Percentiles rank a stretch among this genome's conserved stretches.
phyloP scores from a whole-genome alignment of 2,113 vertebrate genomes.

The Trichechus manatus region DNA sequence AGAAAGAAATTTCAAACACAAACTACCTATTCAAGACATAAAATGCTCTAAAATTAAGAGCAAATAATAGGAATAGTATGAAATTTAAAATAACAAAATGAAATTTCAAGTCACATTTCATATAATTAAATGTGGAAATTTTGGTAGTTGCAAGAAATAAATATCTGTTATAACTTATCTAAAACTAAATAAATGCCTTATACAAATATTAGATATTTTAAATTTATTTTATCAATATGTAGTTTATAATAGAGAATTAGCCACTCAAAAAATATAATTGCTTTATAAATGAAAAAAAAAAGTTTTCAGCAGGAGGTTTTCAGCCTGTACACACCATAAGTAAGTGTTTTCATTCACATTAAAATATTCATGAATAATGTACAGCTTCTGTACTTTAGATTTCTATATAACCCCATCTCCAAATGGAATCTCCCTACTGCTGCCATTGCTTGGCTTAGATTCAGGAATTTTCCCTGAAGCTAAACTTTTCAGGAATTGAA shows the following conservation, averaged over 20 bases:
- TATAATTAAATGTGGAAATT: not conserved
- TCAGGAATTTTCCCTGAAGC: not conserved
- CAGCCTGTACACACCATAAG: not conserved
- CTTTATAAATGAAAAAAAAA: not conserved
- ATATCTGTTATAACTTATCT: not conserved
- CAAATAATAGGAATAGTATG: not conserved
- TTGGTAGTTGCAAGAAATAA: not conserved
- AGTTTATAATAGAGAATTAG: not conserved
- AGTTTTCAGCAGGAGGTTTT: not conserved
- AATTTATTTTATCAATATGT: not conserved
- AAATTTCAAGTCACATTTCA: not conserved
- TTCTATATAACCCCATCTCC: not conserved
- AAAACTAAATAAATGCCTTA: not conserved
- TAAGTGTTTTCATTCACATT: not conserved
- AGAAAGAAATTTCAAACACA: slow-evolving; percentile 20
- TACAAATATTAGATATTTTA: not conserved
- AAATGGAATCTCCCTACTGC: not conserved
- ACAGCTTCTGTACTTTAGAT: not conserved
- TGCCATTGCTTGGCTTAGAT: not conserved
- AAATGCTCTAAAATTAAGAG: not conserved
- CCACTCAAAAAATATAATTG: no score
- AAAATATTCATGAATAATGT: not conserved
- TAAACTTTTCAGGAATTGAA: not conserved
- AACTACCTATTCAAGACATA: not conserved
- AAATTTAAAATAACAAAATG: not conserved